phyloP scores from a whole-genome alignment of 1,140 invertebrate species.

The Drosophila fuyamai region DNA sequence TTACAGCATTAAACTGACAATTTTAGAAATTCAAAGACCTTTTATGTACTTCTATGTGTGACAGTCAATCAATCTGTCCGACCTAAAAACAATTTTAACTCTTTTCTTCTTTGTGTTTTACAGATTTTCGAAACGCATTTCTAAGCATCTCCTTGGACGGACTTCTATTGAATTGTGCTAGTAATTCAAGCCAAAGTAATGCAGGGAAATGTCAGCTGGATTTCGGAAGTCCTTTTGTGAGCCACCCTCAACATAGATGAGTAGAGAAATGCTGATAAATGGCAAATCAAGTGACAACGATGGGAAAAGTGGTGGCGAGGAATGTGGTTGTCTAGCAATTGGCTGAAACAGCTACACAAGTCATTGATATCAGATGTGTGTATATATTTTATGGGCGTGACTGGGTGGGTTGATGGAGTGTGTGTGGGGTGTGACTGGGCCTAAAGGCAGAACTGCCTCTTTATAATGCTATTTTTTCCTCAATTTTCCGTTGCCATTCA shows the following conservation, averaged over 20 bases:
- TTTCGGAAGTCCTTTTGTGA: conserved; percentile 24
- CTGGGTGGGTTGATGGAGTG: conserved; percentile 4
- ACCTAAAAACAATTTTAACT: conserved; percentile 9
- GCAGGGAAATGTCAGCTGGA: conserved; percentile 30
- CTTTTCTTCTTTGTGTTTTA: conserved; percentile 23
- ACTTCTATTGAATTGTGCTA: conserved; percentile 23
- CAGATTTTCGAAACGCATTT: conserved; percentile 80
- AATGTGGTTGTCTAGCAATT: conserved; percentile 54
- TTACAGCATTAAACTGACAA: conserved; percentile 1
- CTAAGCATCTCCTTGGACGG: conserved; percentile 47
- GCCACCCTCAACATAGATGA: conserved; percentile 13
- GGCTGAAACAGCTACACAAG: conserved; percentile 65
- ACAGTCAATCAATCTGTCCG: conserved; percentile 2
- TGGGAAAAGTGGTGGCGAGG: conserved; percentile 46
- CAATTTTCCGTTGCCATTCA: conserved; percentile 34
- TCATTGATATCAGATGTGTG: conserved; percentile 63
- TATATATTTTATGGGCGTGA: conserved; percentile 18
- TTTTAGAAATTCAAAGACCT: not conserved
- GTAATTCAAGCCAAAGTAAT: conserved; percentile 47
- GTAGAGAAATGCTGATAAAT: conserved; percentile 73
- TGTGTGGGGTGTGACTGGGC: conserved; percentile 45
- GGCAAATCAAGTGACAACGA: conserved; percentile 81
- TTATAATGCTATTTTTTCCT: conserved; percentile 35
- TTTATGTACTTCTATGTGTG: not conserved
- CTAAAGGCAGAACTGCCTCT: conserved; percentile 40